These are phyloP conservation scores for Heliconius charithonia DNA, from an alignment of 2,888 invertebrate species.

Conservation along the genomic window DNA sequence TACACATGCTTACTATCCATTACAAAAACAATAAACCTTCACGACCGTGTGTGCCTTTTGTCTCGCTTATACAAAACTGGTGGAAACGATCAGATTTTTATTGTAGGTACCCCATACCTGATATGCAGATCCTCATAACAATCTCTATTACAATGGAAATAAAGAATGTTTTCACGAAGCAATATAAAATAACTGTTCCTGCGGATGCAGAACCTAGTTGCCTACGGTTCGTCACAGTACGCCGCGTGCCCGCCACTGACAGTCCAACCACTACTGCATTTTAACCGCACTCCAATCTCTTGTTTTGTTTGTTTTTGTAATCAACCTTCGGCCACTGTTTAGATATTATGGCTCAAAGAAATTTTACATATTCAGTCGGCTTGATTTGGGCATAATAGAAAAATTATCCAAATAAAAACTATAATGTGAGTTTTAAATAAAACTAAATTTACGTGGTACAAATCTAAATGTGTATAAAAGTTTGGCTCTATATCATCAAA, in stretches of 20 bases:
- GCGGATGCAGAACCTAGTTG: conserved; percentile 60
- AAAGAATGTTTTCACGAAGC: conserved; percentile 49
- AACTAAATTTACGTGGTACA: neutral
- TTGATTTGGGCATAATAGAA: neutral
- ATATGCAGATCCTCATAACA: conserved; percentile 34
- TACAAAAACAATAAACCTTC: conserved; percentile 43
- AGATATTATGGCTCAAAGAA: conserved; percentile 26
- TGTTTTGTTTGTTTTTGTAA: conserved; percentile 73
- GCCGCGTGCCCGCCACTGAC: conserved; percentile 59
- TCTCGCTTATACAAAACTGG: conserved; percentile 66
- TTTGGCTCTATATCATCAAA: neutral
- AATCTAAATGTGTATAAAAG: neutral
- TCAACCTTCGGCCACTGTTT: conserved; percentile 53
- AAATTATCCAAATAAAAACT: neutral
- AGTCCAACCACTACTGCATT: conserved; percentile 62
- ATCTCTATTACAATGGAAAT: conserved; percentile 45
- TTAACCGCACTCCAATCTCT: conserved; percentile 58
- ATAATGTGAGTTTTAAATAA: neutral
- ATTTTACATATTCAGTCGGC: conserved; percentile 33
- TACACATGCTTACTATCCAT: conserved; percentile 37
- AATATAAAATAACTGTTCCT: conserved; percentile 61
- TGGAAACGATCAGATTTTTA: conserved; percentile 75
- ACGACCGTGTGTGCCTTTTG: conserved; percentile 61
- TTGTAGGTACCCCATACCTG: conserved; percentile 61
- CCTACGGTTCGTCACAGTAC: conserved; percentile 70